Conservation (phyloP, 2,797 vertebrate species). For the Botia almorhae region DNA sequence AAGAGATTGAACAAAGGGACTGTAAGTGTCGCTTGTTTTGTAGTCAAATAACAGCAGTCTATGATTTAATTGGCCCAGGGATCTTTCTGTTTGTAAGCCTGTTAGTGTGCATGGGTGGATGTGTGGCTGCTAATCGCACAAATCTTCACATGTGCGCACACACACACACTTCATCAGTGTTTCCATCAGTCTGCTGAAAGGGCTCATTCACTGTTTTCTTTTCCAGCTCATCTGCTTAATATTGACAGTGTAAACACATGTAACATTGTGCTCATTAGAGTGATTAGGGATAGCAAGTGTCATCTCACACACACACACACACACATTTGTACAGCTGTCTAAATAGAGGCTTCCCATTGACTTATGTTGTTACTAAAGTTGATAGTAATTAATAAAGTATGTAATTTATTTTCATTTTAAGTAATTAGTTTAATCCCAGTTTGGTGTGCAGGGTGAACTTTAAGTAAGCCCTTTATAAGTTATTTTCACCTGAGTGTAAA, state of each 20-base stretch:
- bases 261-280: constrained; percentile 45
- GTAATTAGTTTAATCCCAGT: too few species aligned
- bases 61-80: constrained; percentile 37
- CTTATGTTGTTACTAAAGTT: not conserved
- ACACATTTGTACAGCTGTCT: constrained; percentile 6
- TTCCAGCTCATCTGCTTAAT: constrained; percentile 50
- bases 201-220: constrained; percentile 39
- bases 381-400: too few species aligned
- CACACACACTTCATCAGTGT: not conserved
- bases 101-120: constrained; percentile 24
- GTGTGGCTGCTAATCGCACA: constrained; percentile 20
- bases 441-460: too few species aligned
- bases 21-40: constrained; percentile 16
- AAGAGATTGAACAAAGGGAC: constrained; percentile 15
- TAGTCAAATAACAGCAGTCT: constrained; percentile 31
- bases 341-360: not conserved
- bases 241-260: constrained; percentile 49
- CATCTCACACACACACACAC: constrained; percentile 3
- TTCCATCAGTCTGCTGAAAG: constrained; percentile 23
- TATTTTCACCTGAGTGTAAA: too few species aligned
- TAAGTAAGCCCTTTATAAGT: too few species aligned
- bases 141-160: constrained; percentile 9
- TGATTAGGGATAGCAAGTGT: constrained; percentile 24
- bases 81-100: constrained; percentile 24
- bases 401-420: too few species aligned